Evolutionary conservation across 2,113 vertebrate genomes (phyloP).

Genomic region (Periophthalmus modestus): DNA sequence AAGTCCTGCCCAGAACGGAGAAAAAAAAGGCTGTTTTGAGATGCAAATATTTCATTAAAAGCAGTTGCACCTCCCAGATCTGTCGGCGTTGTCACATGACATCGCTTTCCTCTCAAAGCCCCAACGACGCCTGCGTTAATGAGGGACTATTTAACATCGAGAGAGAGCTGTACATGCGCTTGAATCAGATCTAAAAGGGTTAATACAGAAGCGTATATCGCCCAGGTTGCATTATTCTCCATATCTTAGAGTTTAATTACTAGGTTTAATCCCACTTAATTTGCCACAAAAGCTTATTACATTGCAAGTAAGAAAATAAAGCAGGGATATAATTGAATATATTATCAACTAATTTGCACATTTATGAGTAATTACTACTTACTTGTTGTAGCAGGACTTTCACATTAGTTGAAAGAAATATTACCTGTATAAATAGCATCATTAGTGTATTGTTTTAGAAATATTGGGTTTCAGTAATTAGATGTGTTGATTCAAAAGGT

Average conservation of each 20-base stretch:
- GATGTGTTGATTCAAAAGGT: not conserved
- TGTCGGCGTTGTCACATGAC: constrained; percentile 51
- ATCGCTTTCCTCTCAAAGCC: constrained; percentile 43
- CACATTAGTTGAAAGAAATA: not conserved
- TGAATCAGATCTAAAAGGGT: not conserved
- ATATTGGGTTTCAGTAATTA: not conserved
- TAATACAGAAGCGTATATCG: not conserved
- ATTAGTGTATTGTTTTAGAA: not conserved
- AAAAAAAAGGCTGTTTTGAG: constrained; percentile 43
- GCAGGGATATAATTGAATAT: not conserved
- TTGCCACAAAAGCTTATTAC: not conserved
- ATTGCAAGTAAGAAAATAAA: constrained; percentile 9
- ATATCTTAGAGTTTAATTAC: not conserved
- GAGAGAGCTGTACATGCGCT: not conserved
- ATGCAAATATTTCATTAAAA: constrained; percentile 57
- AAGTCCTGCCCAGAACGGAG: constrained; percentile 17
- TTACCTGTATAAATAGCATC: not conserved
- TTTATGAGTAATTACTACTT: not conserved
- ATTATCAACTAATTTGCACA: constrained; percentile 6
- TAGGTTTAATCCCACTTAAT: constrained; percentile 4
- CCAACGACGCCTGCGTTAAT: constrained; percentile 65
- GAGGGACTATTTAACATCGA: constrained; percentile 45
- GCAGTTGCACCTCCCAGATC: constrained; percentile 33
- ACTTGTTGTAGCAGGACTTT: not conserved
- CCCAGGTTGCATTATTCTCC: not conserved